Conservation (phyloP, 2,888 invertebrate species). For the Pecten maximus region DNA sequence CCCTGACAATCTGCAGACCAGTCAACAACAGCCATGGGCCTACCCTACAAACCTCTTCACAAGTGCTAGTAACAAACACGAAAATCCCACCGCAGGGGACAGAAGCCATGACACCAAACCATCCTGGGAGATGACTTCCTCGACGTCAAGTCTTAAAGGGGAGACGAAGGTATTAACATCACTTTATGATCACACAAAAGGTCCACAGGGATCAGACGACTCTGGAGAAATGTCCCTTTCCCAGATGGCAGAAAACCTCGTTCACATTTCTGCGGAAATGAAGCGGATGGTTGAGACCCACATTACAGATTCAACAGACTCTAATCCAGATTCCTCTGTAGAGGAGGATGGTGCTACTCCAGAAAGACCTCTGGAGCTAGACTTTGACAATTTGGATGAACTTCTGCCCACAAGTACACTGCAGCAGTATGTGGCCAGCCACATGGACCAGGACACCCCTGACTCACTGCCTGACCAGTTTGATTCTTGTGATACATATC, state of each 20-base stretch:
- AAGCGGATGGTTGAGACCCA: slow-evolving; percentile 53
- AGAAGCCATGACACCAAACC: background rate
- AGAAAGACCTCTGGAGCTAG: background rate
- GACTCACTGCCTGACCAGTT: background rate
- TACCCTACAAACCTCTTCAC: background rate
- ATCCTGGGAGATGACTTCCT: background rate
- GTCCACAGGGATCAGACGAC: slow-evolving; percentile 30
- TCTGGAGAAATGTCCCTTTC: slow-evolving; percentile 54
- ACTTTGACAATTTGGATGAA: slow-evolving; percentile 10
- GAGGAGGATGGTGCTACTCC: slow-evolving; percentile 1
- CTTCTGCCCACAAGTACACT: background rate
- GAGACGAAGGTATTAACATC: slow-evolving; percentile 19
- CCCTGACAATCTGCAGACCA: slow-evolving; percentile 50
- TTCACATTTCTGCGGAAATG: slow-evolving; percentile 61
- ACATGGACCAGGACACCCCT: background rate
- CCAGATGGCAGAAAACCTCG: slow-evolving; percentile 64
- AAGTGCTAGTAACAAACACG: background rate
- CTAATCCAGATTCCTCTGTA: background rate
- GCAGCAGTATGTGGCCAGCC: background rate
- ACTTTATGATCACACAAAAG: background rate
- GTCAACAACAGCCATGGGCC: slow-evolving; percentile 2
- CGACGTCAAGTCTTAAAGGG: background rate
- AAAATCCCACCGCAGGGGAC: background rate
- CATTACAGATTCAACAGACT: background rate
- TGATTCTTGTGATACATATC: slow-evolving; percentile 6